Evolutionary conservation across 1,140 invertebrate species (phyloP).

Genomic region (Arion vulgaris): DNA sequence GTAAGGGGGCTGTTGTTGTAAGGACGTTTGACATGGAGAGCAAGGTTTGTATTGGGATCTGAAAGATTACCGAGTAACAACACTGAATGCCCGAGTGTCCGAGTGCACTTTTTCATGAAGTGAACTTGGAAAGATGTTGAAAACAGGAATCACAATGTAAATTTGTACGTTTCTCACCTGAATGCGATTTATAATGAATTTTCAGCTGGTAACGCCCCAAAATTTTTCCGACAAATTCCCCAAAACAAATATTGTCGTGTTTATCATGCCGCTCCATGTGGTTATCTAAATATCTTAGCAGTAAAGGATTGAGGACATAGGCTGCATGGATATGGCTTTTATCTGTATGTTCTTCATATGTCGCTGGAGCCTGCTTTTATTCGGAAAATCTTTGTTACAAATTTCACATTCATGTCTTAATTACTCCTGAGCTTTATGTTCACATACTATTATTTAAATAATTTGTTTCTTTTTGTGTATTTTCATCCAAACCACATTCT

Average conservation of each 20-base stretch:
- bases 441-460: neutral
- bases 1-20: neutral
- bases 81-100: neutral
- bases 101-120: neutral
- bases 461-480: neutral
- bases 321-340: neutral
- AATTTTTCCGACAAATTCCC: neutral
- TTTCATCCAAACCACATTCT: neutral
- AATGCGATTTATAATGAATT: neutral
- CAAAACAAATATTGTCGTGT: neutral
- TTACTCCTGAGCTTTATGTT: neutral
- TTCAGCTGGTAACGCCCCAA: neutral
- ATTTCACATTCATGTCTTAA: neutral
- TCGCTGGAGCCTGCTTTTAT: neutral
- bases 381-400: neutral
- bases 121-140: neutral
- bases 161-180: conserved; percentile 1
- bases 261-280: neutral
- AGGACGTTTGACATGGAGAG: neutral
- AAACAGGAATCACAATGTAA: neutral
- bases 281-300: neutral
- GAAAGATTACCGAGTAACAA: neutral
- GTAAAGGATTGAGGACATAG: neutral
- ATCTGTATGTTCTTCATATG: neutral
- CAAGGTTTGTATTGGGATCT: neutral